Evolutionary conservation across 1,140 invertebrate species (phyloP), one percentile per base, ranked within the genome.

Genomic region (Drosophila seguyi): DNA sequence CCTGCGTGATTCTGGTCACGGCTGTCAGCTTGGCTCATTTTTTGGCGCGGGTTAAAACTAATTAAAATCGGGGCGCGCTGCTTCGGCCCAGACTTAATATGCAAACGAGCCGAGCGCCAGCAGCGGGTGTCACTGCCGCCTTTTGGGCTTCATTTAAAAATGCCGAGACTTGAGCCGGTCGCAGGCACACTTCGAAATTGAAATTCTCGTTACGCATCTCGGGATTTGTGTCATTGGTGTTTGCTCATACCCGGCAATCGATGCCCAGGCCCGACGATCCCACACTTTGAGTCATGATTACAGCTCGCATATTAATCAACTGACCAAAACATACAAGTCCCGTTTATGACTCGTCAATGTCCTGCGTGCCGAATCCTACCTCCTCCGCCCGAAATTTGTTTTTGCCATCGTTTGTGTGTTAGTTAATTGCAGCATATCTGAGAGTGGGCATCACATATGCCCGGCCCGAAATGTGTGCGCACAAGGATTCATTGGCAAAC

Each of bases 271-370:
- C 18, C 18, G 18, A 34, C 45, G 22, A 53, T 60, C 58, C 20
- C 31, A 61, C 48, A 38, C 48, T 56, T 56, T 36, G 48, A 63
- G 25, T 11, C 62, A 48, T 50, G 66, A 57, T 44, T 62, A 45
- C 53, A 45, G 72, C 63, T 68, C 52, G 56, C 65, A 75, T 87
- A 82, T 87, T 82, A 86, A 86, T 87, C 79, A 79, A 87, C 63
- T 86, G 83, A 42, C 63, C 68, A 41, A 45, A 59, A 69, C 53
- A 77, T 81, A 58, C 62, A 55, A 79, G 56, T 36, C 41, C 44
- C 42, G 56, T 62, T 63, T 58, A 67, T 72, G 47, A 74, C 61
- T 67, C 73, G 53, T 57, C 55, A 62, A 34, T 56, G 58, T 57
- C 55, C 22, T 41, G 38, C 55, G 13, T 42, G 18, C 31, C 4